Conservation (phyloP, 2,888 invertebrate genomes). For the Lepetodrilus schrolli region DNA sequence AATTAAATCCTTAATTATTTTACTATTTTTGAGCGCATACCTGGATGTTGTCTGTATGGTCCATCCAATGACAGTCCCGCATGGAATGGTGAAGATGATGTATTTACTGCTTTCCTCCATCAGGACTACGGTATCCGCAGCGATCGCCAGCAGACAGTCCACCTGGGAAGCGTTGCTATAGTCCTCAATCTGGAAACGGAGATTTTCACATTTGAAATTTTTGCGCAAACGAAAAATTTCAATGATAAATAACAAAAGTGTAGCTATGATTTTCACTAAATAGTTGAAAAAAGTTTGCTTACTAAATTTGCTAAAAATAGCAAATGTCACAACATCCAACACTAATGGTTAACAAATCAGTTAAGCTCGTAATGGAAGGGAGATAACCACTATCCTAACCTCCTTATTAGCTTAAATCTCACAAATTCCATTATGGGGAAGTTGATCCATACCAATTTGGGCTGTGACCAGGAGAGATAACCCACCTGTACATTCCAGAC, state of each 20-base stretch:
- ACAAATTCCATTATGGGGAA: too few relatives aligned
- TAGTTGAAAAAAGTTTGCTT: too few relatives aligned
- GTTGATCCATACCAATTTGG: too few relatives aligned
- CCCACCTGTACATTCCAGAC: slow-evolving; percentile 77
- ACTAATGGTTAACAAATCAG: neutral
- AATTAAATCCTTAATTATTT: too few relatives aligned
- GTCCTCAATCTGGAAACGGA: slow-evolving; percentile 74
- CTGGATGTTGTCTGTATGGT: slow-evolving; percentile 80
- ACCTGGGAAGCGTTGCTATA: slow-evolving; percentile 76
- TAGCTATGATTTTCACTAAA: too few relatives aligned
- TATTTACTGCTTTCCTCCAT: slow-evolving; percentile 88
- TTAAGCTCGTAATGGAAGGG: neutral
- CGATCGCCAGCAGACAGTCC: slow-evolving; percentile 89
- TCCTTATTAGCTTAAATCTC: neutral
- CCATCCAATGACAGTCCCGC: slow-evolving; percentile 86
- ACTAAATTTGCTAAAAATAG: too few relatives aligned
- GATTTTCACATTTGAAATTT: too few relatives aligned
- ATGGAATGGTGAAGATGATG: slow-evolving; percentile 90
- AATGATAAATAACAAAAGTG: too few relatives aligned
- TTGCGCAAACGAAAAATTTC: too few relatives aligned
- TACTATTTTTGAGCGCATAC: too few relatives aligned
- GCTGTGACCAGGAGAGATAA: too few relatives aligned
- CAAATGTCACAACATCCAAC: too few relatives aligned
- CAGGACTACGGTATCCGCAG: slow-evolving; percentile 89
- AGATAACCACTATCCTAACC: neutral